phyloP scores from a whole-genome alignment of 2,888 invertebrate genomes.

The Teleogryllus oceanicus region DNA sequence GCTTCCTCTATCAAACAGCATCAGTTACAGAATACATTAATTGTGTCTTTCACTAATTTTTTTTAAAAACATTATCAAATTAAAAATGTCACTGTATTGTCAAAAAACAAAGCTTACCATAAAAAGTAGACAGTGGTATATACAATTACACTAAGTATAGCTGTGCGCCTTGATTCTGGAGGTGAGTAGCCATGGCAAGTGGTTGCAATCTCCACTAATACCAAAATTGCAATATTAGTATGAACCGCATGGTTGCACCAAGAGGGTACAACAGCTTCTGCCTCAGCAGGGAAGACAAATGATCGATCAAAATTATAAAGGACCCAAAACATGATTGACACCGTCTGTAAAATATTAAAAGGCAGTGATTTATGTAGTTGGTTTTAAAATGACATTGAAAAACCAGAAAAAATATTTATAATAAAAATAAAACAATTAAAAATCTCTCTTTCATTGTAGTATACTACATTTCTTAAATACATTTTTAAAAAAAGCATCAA shows the following conservation, averaged over 20 bases:
- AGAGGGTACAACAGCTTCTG: background rate
- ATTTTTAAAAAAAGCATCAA: too few species aligned
- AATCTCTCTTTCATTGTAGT: too few species aligned
- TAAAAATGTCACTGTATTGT: background rate
- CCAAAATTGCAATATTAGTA: background rate
- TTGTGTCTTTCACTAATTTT: too few species aligned
- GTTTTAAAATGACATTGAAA: too few species aligned
- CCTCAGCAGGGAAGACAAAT: background rate
- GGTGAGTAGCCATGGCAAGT: background rate
- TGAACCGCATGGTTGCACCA: conserved; percentile 22
- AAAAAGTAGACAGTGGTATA: background rate
- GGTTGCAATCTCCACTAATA: background rate
- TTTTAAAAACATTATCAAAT: background rate
- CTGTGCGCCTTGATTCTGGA: background rate
- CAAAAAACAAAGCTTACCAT: background rate
- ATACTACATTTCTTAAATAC: too few species aligned
- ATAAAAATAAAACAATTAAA: too few species aligned
- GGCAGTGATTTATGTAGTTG: background rate
- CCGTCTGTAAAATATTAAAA: background rate
- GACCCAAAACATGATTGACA: conserved; percentile 19
- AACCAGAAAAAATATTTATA: too few species aligned
- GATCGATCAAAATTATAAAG: background rate
- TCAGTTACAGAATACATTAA: too few species aligned
- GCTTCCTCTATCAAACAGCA: too few species aligned
- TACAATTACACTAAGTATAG: background rate